Conservation (phyloP, 2,888 invertebrate species). For the Electrophaes corylata region DNA sequence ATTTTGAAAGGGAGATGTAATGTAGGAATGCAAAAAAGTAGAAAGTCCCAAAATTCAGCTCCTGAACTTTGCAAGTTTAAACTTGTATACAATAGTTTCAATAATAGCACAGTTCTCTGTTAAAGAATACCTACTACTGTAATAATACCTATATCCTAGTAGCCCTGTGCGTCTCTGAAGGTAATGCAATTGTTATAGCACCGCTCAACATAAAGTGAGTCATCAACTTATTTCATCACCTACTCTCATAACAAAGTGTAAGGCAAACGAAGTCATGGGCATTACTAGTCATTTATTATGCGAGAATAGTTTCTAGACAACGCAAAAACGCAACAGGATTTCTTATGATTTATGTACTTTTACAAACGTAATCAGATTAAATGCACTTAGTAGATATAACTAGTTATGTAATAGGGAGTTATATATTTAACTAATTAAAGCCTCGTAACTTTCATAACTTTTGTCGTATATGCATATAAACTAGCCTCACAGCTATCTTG, state of each 20-base stretch:
- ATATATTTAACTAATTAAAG: constrained; percentile 17
- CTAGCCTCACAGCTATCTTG: background rate
- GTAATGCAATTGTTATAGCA: too few species aligned
- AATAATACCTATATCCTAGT: too few species aligned
- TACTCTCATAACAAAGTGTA: too few species aligned
- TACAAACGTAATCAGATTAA: constrained; percentile 24
- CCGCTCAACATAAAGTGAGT: too few species aligned
- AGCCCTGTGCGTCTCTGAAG: too few species aligned
- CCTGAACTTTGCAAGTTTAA: background rate
- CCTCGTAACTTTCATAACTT: constrained; percentile 20
- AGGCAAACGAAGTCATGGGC: background rate
- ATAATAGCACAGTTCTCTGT: too few species aligned
- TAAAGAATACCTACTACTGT: background rate
- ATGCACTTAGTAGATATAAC: constrained; percentile 8
- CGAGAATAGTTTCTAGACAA: constrained; percentile 7
- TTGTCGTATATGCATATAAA: background rate
- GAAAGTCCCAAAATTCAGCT: background rate
- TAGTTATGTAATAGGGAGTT: constrained; percentile 14
- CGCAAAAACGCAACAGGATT: constrained; percentile 15
- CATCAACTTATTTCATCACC: too few species aligned
- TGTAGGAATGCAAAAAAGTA: background rate
- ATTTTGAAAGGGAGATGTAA: too few species aligned
- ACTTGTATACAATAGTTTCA: background rate
- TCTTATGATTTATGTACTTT: constrained; percentile 17
- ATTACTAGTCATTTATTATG: background rate